These are phyloP conservation scores for Nyctibius grandis DNA, from an alignment of 2,797 vertebrate species.

Conservation along the genomic window DNA sequence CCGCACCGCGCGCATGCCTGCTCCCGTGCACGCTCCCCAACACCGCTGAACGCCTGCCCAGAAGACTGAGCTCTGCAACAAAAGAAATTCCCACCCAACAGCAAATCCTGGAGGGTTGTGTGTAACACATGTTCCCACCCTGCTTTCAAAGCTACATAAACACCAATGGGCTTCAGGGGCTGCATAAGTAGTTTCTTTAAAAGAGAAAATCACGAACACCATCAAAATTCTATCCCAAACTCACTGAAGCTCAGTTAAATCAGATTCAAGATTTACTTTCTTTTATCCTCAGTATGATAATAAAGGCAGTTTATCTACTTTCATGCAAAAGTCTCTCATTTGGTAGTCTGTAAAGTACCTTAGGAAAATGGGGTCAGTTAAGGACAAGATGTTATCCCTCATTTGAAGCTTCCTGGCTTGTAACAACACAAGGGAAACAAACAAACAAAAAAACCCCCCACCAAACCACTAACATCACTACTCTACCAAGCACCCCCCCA, in stretches of 20 bases:
- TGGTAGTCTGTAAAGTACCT: not conserved
- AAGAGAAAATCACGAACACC: not conserved
- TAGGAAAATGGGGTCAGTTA: not conserved
- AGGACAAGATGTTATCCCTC: not conserved
- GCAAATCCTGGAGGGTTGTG: not conserved
- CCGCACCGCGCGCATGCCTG: not conserved
- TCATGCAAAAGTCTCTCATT: not conserved
- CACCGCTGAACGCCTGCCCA: rapidly evolving
- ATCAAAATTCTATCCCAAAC: not conserved
- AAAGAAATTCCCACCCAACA: not conserved
- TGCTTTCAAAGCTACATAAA: not conserved
- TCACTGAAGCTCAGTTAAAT: not conserved
- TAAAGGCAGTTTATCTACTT: not conserved
- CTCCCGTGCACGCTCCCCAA: not conserved
- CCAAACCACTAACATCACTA: not conserved
- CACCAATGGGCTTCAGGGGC: rapidly evolving
- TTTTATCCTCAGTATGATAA: not conserved
- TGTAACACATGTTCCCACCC: not conserved
- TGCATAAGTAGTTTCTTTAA: rapidly evolving
- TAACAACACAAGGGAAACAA: not conserved
- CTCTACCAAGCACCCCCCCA: not conserved
- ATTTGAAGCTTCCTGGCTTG: not conserved
- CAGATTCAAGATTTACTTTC: not conserved
- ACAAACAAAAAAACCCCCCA: not conserved
- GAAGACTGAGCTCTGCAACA: not conserved